Conservation (phyloP, 2,888 invertebrate genomes). For the Sminthurinus aureus region DNA sequence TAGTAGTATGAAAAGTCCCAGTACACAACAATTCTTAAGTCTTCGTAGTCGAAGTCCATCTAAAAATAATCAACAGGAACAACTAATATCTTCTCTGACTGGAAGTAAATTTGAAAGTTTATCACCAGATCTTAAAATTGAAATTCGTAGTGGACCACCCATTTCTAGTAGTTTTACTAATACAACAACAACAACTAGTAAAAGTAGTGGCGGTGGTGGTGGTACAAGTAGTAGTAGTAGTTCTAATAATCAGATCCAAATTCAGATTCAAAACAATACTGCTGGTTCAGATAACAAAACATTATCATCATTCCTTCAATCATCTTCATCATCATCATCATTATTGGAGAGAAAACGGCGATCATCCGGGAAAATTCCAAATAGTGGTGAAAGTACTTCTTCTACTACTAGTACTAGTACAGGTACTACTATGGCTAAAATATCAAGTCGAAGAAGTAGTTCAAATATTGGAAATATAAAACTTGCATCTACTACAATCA, state of each 20-base stretch:
- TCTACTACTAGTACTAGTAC: background rate
- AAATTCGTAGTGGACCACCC: slow-evolving; percentile 26
- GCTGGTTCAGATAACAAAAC: background rate
- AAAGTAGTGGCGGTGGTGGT: background rate
- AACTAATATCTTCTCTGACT: slow-evolving; percentile 14
- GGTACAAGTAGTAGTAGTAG: background rate
- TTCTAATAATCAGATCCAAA: background rate
- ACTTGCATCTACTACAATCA: background rate
- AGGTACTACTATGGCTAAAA: background rate
- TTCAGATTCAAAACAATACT: background rate
- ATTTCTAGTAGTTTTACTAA: background rate
- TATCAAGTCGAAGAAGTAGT: background rate
- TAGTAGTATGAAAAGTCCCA: too few relatives aligned
- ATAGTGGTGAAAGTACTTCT: slow-evolving; percentile 11
- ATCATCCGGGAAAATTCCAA: background rate
- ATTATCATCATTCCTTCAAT: background rate
- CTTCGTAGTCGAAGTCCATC: slow-evolving; percentile 10
- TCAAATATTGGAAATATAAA: background rate
- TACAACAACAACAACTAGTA: background rate
- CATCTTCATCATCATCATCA: background rate
- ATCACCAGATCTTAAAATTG: slow-evolving; percentile 34
- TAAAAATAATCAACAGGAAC: slow-evolving; percentile 12
- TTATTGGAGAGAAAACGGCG: background rate
- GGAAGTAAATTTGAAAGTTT: slow-evolving; percentile 24
- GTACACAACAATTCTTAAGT: too few relatives aligned